phyloP scores from a whole-genome alignment of 2,888 invertebrate genomes.

The Lumbricus terrestris region DNA sequence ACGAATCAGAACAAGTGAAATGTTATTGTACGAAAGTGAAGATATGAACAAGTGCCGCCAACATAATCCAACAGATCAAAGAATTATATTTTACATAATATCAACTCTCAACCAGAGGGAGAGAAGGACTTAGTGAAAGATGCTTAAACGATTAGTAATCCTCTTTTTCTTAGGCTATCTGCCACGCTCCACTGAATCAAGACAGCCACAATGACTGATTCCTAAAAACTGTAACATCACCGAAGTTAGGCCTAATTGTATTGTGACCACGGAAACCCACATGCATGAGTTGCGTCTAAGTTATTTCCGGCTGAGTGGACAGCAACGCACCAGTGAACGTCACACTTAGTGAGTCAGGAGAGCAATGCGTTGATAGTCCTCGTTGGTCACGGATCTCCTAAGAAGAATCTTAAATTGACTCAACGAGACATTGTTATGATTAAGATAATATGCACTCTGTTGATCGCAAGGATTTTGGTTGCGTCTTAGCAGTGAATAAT shows the following conservation, averaged over 20 bases:
- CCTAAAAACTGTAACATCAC: background rate
- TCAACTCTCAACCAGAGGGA: too few relatives aligned
- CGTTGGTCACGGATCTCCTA: too few relatives aligned
- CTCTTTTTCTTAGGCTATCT: background rate
- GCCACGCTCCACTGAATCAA: background rate
- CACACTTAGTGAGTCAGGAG: too few relatives aligned
- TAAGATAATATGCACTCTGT: too few relatives aligned
- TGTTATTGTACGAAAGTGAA: too few relatives aligned
- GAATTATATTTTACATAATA: too few relatives aligned
- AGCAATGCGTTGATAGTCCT: too few relatives aligned
- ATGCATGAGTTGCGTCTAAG: background rate
- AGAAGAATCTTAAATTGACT: too few relatives aligned
- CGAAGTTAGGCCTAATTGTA: background rate
- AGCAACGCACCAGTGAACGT: background rate
- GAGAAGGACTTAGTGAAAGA: background rate
- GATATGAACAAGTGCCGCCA: too few relatives aligned
- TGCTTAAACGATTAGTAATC: background rate
- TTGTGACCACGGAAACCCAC: background rate
- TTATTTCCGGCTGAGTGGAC: background rate
- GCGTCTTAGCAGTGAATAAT: background rate
- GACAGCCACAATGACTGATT: background rate
- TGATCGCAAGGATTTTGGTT: background rate
- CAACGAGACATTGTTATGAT: too few relatives aligned
- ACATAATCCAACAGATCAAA: too few relatives aligned
- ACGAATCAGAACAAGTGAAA: too few relatives aligned